Base-by-base conservation (phyloP, 2,888 invertebrate genomes). In the Plebejus anna region DNA sequence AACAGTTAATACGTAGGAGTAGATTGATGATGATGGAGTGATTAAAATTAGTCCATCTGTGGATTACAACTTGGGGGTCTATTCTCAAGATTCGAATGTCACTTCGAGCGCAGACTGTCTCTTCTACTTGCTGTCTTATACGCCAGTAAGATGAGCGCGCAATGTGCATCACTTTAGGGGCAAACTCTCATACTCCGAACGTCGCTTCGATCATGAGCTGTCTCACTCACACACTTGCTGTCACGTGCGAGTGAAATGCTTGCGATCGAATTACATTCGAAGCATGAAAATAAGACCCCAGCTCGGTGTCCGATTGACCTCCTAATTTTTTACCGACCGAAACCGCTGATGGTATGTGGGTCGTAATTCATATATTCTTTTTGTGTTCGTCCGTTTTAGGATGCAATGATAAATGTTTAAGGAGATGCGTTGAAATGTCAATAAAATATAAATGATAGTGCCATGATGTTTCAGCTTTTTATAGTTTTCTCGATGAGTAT, bases 261-360 rank as follows among this genome's bases (percentile, higher is more conserved):
- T 9, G 47, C 9, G 9, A 47, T 47, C 47, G 47, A 55, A 55
- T 16, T 0, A 16, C 4, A 4, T 55, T 55, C 55, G 55, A 55
- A 16, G 55, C 55, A 55, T 1, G 16, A 55, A 11, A 55, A 55
- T 55, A 55, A 55, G 4, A 55, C 55, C 55, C 59, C 22, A 59
- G 59, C 22, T 59, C 61, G 4, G 22, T 16, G 66, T 32, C 32
- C 66, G 66, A 66, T 66, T 66, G 66, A 36, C 66, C 66, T 66
- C 13, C 32, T 66, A 32, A 66, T 4, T 32, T 32, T 66, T 66
- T 66, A 32, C 32, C 32, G 13, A 13, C 13, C 66, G 32, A 36
- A 66, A 66, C 5, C 13, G 66, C 4, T 4, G 66, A 16, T 66
- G 66, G 32, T 66, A 66, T 66, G 66, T 66, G 13, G 66, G 66